Percentiles rank a stretch among this genome's conserved stretches.
These are phyloP conservation scores for Orientallactaga sibirica DNA, from an alignment of 2,797 vertebrate genomes.

Conservation along the genomic window DNA sequence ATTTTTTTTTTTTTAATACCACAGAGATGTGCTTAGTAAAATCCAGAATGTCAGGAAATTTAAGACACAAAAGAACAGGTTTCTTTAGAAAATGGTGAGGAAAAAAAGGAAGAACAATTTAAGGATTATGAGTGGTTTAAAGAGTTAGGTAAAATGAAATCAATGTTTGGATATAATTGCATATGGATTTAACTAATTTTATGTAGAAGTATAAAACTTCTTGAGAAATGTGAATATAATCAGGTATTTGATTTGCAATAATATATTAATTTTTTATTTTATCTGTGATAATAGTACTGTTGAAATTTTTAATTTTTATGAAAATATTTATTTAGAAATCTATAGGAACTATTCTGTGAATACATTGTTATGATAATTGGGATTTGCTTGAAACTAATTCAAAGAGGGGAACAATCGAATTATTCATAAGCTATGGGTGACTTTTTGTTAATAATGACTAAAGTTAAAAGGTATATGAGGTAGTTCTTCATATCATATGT, in stretches of 20 bases:
- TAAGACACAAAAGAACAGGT: neutral
- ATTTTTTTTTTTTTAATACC: neutral
- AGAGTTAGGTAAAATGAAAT: neutral
- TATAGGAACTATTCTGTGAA: neutral
- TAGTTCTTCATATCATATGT: neutral
- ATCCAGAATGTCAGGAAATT: neutral
- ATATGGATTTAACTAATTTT: neutral
- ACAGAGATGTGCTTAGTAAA: neutral
- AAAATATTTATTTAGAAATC: neutral
- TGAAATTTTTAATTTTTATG: neutral
- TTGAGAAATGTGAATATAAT: neutral
- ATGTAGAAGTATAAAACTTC: neutral
- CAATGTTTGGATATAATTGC: neutral
- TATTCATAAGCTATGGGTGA: neutral
- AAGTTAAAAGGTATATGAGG: neutral
- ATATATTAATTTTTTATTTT: neutral
- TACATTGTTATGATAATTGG: neutral
- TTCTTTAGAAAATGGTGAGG: neutral
- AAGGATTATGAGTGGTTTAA: neutral
- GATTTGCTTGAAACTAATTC: slow-evolving; percentile 14
- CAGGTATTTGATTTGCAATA: neutral
- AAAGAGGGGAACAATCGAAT: neutral
- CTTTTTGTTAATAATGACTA: slow-evolving; percentile 8
- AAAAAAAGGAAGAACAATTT: neutral
- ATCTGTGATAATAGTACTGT: neutral